Percentiles rank a stretch among this genome's conserved stretches.
phyloP scores from a whole-genome alignment of 37 sponge, comb jelly and placozoan species.

The Aphrocallistes beatrix region DNA sequence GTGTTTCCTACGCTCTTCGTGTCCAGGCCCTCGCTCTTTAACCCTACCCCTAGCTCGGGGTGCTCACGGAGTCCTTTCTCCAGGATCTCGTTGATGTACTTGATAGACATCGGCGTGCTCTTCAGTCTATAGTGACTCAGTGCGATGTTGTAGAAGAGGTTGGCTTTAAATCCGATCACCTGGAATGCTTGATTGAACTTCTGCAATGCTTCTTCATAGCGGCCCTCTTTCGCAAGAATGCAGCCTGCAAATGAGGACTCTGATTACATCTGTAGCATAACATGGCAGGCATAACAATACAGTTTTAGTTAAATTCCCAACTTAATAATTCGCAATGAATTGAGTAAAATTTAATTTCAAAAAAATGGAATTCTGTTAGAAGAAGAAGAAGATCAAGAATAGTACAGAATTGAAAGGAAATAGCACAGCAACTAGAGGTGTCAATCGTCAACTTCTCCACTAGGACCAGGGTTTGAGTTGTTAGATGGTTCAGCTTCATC shows the following conservation, averaged over 20 bases:
- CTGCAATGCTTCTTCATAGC: conserved; percentile 64
- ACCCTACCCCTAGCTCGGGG: conserved; percentile 90
- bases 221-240: conserved; percentile 48
- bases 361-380: too few species aligned
- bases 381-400: too few species aligned
- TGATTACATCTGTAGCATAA: too few species aligned
- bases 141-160: conserved; percentile 71
- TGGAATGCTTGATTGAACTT: conserved; percentile 68
- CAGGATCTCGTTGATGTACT: conserved; percentile 86
- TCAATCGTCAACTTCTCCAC: too few species aligned
- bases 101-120: conserved; percentile 70
- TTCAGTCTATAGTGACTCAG: conserved; percentile 87
- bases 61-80: conserved; percentile 87
- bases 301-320: too few species aligned
- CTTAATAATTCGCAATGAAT: too few species aligned
- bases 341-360: too few species aligned
- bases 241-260: not conserved
- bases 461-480: too few species aligned
- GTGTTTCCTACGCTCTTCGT: conserved; percentile 92
- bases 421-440: too few species aligned
- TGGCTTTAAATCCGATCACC: conserved; percentile 60
- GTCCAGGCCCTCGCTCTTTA: conserved; percentile 91
- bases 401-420: too few species aligned
- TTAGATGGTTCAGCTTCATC: too few species aligned
- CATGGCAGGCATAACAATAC: too few species aligned